phyloP scores from a whole-genome alignment of 2,888 invertebrate genomes.

The Erannis defoliaria region DNA sequence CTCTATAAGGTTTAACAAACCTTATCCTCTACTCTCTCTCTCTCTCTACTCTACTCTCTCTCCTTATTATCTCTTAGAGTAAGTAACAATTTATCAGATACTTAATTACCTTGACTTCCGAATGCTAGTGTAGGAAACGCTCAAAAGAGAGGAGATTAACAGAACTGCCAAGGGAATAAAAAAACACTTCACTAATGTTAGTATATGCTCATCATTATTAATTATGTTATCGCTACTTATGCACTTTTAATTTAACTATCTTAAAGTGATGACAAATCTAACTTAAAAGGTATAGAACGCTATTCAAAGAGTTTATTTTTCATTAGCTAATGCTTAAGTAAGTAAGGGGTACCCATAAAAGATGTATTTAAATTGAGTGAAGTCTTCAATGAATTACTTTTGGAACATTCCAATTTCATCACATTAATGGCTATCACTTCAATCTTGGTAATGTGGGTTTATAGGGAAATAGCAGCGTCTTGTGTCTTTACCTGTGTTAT shows the following conservation, averaged over 20 bases:
- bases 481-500: background rate
- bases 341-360: constrained; percentile 39
- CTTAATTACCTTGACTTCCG: constrained; percentile 6
- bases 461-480: background rate
- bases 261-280: constrained; percentile 7
- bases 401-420: constrained; percentile 43
- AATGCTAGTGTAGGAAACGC: background rate
- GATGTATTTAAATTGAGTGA: constrained; percentile 32
- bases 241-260: background rate
- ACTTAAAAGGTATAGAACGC: constrained; percentile 5
- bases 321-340: constrained; percentile 39
- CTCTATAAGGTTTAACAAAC: background rate
- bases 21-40: no score
- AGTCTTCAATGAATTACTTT: constrained; percentile 33
- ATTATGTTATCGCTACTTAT: background rate
- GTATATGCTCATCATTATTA: background rate
- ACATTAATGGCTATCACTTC: constrained; percentile 44
- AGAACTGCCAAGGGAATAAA: background rate
- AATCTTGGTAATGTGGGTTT: constrained; percentile 30
- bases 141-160: background rate
- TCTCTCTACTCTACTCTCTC: no score
- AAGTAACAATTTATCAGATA: background rate
- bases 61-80: no score
- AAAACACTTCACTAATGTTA: background rate
- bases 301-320: constrained; percentile 24